Evolutionary conservation across 2,797 vertebrate species (phyloP).

Genomic region (Natrix natrix): DNA sequence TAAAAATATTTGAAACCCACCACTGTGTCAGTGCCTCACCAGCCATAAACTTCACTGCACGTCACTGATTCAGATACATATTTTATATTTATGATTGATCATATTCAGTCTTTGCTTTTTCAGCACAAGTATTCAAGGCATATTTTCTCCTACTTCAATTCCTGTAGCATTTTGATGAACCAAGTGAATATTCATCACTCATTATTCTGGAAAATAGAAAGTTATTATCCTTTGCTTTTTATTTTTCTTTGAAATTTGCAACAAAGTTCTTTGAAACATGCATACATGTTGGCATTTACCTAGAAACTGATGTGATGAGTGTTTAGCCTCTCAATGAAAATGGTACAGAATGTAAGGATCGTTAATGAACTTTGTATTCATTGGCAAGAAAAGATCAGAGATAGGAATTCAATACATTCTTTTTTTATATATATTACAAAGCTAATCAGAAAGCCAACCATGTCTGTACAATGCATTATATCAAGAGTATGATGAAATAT

Average conservation of each 20-base stretch:
- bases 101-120: background rate
- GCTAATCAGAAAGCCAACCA: background rate
- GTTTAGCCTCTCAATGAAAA: background rate
- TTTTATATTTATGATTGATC: background rate
- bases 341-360: background rate
- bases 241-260: background rate
- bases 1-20: too few relatives aligned
- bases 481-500: background rate
- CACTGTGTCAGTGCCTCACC: too few relatives aligned
- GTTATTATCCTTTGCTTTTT: background rate
- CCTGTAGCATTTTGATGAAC: background rate
- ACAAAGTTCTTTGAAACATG: background rate
- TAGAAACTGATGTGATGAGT: background rate
- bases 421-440: background rate
- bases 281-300: background rate
- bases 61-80: too few relatives aligned
- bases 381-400: background rate
- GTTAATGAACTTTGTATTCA: background rate
- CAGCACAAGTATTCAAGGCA: background rate
- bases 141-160: background rate
- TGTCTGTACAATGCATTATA: background rate
- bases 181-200: background rate
- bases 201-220: background rate
- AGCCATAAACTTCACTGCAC: too few relatives aligned
- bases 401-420: background rate